Percentiles rank a stretch among this genome's conserved stretches.
phyloP scores from a whole-genome alignment of 2,888 invertebrate species.

The Cataglyphis livida region DNA sequence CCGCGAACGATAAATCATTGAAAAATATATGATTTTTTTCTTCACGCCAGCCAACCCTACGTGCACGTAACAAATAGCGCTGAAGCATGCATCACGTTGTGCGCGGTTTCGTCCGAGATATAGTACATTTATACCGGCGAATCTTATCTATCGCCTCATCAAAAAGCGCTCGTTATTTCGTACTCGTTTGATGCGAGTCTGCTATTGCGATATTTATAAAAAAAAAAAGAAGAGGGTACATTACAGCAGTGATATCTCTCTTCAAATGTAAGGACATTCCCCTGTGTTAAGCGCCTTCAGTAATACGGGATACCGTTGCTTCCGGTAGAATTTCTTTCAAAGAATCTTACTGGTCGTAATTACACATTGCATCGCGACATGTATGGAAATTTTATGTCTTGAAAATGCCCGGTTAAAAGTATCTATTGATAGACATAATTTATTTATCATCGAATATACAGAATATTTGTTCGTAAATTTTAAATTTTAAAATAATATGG shows the following conservation, averaged over 20 bases:
- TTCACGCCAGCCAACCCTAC: slow-evolving; percentile 55
- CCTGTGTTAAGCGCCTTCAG: neutral
- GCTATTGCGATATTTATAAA: slow-evolving; percentile 13
- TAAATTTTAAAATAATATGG: neutral
- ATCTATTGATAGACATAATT: neutral
- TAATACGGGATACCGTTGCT: slow-evolving; percentile 44
- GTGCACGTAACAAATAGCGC: slow-evolving; percentile 67
- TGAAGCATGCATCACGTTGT: slow-evolving; percentile 63
- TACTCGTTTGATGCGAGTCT: slow-evolving; percentile 12
- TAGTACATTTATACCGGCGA: slow-evolving; percentile 17
- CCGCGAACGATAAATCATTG: slow-evolving; percentile 70
- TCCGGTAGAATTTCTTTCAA: slow-evolving; percentile 49
- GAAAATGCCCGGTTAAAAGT: neutral
- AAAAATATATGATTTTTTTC: slow-evolving; percentile 58
- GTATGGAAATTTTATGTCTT: neutral
- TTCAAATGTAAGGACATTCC: neutral
- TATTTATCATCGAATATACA: neutral
- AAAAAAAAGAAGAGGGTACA: neutral
- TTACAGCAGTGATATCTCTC: slow-evolving; percentile 19
- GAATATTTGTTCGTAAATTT: neutral
- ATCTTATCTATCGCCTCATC: slow-evolving; percentile 65
- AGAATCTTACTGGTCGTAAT: slow-evolving; percentile 6
- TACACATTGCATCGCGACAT: neutral
- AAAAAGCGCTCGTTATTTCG: slow-evolving; percentile 59
- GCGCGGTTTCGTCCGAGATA: slow-evolving; percentile 40